These are phyloP conservation scores for Euzophera pinguis DNA, from an alignment of 2,888 invertebrate genomes.

Conservation along the genomic window DNA sequence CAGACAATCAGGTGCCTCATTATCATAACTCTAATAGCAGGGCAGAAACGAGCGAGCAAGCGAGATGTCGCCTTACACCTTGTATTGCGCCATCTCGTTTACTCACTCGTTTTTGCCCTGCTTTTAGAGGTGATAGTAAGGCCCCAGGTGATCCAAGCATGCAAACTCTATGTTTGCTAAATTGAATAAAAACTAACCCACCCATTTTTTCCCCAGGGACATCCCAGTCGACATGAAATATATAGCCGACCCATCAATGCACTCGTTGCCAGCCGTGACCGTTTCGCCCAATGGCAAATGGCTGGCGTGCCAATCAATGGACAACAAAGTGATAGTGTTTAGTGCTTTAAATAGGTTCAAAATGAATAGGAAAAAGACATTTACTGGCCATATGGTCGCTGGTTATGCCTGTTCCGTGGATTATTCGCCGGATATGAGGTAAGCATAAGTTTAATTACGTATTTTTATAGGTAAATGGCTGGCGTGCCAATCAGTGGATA, in stretches of 20 bases:
- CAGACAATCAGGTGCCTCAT: too few species aligned
- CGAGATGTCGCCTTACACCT: too few species aligned
- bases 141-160: too few species aligned
- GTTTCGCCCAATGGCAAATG: constrained; percentile 98
- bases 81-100: too few species aligned
- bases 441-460: constrained; percentile 22
- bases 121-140: too few species aligned
- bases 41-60: too few species aligned
- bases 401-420: constrained; percentile 98
- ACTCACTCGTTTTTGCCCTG: too few species aligned
- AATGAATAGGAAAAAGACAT: constrained; percentile 98
- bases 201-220: too few species aligned
- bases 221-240: constrained; percentile 99
- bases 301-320: constrained; percentile 99
- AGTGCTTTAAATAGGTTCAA: constrained; percentile 98
- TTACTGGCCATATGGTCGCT: constrained; percentile 99
- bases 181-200: too few species aligned
- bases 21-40: too few species aligned
- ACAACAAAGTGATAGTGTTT: constrained; percentile 99
- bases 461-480: neutral
- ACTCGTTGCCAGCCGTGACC: constrained; percentile 98
- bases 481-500: neutral
- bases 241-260: constrained; percentile 99
- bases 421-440: constrained; percentile 99
- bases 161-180: too few species aligned